A percentile compares a stretch with the other conserved stretches of the same genome.
phyloP scores from a whole-genome alignment of 2,888 invertebrate genomes.

The Anagyrus pseudococci region DNA sequence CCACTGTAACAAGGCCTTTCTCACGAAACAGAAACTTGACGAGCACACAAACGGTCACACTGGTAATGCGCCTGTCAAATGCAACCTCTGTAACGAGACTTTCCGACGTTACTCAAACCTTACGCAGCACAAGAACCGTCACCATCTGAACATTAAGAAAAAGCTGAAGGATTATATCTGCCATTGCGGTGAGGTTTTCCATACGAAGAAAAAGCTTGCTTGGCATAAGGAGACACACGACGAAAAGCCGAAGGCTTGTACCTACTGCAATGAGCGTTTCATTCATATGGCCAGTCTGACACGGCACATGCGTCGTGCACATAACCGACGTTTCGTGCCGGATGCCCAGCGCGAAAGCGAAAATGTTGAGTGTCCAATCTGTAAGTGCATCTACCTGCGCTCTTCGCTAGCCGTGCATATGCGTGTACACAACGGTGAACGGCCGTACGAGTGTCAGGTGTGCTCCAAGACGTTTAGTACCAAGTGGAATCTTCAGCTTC shows the following conservation, averaged over 20 bases:
- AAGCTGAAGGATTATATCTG: slow-evolving; percentile 78
- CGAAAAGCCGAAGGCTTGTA: slow-evolving; percentile 81
- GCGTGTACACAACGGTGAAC: slow-evolving; percentile 76
- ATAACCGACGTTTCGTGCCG: slow-evolving; percentile 78
- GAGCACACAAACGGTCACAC: slow-evolving; percentile 87
- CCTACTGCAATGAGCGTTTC: slow-evolving; percentile 86
- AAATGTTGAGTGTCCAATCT: slow-evolving; percentile 80
- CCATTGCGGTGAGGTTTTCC: slow-evolving; percentile 81
- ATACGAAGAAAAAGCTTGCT: slow-evolving; percentile 81
- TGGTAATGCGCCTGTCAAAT: slow-evolving; percentile 81
- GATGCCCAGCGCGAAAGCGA: slow-evolving; percentile 68
- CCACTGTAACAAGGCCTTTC: slow-evolving; percentile 81
- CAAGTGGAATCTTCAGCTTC: slow-evolving; percentile 88
- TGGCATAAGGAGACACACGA: slow-evolving; percentile 91
- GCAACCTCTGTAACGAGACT: slow-evolving; percentile 79
- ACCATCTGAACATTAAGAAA: slow-evolving; percentile 76
- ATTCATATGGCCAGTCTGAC: slow-evolving; percentile 84
- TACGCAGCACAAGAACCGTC: slow-evolving; percentile 81
- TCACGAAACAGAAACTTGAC: slow-evolving; percentile 80
- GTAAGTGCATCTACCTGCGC: slow-evolving; percentile 78
- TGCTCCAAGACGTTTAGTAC: slow-evolving; percentile 88
- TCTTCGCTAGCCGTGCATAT: slow-evolving; percentile 82
- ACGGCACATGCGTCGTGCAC: slow-evolving; percentile 81
- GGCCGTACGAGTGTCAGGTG: slow-evolving; percentile 80
- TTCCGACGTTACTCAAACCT: slow-evolving; percentile 86